These are phyloP conservation scores for Pseudomugil gertrudae DNA, from an alignment of 2,797 vertebrate species.

Conservation along the genomic window DNA sequence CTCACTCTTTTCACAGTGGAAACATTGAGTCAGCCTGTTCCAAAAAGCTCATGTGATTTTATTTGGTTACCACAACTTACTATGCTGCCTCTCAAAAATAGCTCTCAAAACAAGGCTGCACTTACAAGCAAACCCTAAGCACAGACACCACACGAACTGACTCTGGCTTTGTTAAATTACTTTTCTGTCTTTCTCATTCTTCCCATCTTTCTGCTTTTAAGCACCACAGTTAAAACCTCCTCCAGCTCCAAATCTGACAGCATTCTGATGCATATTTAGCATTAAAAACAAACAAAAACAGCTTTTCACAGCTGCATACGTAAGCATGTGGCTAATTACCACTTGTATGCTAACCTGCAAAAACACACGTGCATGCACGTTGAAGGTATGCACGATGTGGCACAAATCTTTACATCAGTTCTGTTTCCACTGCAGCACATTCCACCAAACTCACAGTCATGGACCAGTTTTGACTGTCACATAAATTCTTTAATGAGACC, in stretches of 20 bases:
- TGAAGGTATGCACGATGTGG: not conserved
- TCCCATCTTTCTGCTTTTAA: slow-evolving; percentile 12
- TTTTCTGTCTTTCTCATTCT: slow-evolving; percentile 21
- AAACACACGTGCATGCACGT: not conserved
- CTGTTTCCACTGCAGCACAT: not conserved
- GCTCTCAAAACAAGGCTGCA: slow-evolving; percentile 61
- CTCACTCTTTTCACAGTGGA: slow-evolving; percentile 55
- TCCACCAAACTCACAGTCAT: not conserved
- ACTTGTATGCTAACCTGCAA: not conserved
- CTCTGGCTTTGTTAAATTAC: slow-evolving; percentile 36
- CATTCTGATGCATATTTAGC: not conserved
- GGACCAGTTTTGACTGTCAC: not conserved
- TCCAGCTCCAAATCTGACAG: not conserved
- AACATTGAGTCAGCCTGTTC: slow-evolving; percentile 64
- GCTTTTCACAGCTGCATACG: not conserved
- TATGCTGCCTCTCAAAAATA: slow-evolving; percentile 73
- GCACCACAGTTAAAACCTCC: slow-evolving; percentile 12
- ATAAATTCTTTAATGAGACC: not conserved
- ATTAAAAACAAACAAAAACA: not conserved
- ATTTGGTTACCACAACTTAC: slow-evolving; percentile 74
- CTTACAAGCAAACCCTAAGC: slow-evolving; percentile 43
- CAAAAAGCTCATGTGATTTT: slow-evolving; percentile 72
- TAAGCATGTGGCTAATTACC: not conserved
- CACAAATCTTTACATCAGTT: not conserved
- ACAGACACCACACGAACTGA: slow-evolving; percentile 37